phyloP scores from a whole-genome alignment of 1,140 invertebrate genomes.

The Drosophila obscura region DNA sequence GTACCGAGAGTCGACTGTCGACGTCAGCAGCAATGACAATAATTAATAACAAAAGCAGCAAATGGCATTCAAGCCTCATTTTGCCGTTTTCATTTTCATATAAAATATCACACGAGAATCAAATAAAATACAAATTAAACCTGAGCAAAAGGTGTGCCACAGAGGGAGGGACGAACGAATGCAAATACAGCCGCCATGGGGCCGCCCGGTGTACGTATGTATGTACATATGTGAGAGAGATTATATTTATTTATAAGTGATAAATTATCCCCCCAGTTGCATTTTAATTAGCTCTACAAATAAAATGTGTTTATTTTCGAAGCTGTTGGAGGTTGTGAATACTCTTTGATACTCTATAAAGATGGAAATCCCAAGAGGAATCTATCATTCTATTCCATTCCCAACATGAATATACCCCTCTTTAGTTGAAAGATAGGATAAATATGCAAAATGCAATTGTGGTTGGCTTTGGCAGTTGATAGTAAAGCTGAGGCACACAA shows the following conservation, averaged over 20 bases:
- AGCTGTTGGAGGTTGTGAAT: too few relatives aligned
- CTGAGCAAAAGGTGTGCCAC: neutral
- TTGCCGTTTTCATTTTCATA: conserved; percentile 41
- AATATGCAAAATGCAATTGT: conserved; percentile 38
- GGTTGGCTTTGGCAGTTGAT: conserved; percentile 32
- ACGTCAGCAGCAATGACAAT: conserved; percentile 31
- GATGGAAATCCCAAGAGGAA: too few relatives aligned
- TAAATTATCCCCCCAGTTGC: too few relatives aligned
- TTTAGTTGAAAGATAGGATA: neutral
- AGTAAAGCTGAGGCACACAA: conserved; percentile 27
- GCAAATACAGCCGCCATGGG: too few relatives aligned
- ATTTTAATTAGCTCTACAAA: too few relatives aligned
- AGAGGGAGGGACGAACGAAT: too few relatives aligned
- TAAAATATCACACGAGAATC: conserved; percentile 34
- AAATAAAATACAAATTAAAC: conserved; percentile 16
- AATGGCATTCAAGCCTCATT: conserved; percentile 58
- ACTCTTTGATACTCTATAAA: too few relatives aligned
- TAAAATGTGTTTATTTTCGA: too few relatives aligned
- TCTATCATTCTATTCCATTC: neutral
- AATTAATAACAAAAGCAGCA: conserved; percentile 34
- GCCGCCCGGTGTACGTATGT: too few relatives aligned
- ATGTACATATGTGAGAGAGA: too few relatives aligned
- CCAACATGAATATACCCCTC: neutral
- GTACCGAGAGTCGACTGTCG: neutral
- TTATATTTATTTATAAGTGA: too few relatives aligned